These are phyloP conservation scores for Epizoanthus scotinus DNA, from an alignment of 92 coral and sea anemone genomes.

Conservation along the genomic window DNA sequence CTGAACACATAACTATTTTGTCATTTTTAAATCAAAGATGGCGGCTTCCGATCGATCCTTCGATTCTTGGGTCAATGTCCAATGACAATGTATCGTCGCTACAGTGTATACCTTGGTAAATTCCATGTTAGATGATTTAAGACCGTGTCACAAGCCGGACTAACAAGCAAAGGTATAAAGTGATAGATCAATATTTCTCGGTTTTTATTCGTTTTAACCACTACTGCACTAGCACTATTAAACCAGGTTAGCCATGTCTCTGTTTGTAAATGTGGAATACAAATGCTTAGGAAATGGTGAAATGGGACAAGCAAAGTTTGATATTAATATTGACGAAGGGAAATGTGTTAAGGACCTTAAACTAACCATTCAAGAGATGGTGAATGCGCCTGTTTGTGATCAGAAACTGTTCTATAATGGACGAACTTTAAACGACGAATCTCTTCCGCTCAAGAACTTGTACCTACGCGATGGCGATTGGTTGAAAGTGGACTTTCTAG, in stretches of 20 bases:
- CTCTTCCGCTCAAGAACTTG: constrained; percentile 25
- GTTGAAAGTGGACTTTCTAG: constrained; percentile 38
- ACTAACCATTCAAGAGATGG: constrained; percentile 5
- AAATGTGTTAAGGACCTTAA: constrained; percentile 31
- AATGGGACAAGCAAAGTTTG: constrained; percentile 1
- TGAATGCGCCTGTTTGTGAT: constrained; percentile 32
- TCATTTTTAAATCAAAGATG: too few species aligned
- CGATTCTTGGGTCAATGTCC: too few species aligned
- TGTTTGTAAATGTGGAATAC: constrained; percentile 18
- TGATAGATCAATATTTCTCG: too few species aligned
- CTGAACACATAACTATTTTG: too few species aligned
- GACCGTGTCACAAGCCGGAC: too few species aligned
- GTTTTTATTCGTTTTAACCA: too few species aligned
- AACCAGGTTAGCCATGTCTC: not conserved
- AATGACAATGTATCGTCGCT: too few species aligned
- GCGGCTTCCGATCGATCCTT: too few species aligned
- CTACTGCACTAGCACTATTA: too few species aligned
- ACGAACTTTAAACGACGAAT: constrained; percentile 21
- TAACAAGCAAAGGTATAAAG: too few species aligned
- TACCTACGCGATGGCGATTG: constrained; percentile 35
- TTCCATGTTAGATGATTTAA: too few species aligned
- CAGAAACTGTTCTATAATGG: constrained; percentile 27
- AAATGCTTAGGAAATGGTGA: constrained; percentile 28
- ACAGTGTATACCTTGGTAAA: too few species aligned
- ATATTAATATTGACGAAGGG: constrained; percentile 18